phyloP scores from a whole-genome alignment of 2,113 vertebrate species.

The Tautogolabrus adspersus region DNA sequence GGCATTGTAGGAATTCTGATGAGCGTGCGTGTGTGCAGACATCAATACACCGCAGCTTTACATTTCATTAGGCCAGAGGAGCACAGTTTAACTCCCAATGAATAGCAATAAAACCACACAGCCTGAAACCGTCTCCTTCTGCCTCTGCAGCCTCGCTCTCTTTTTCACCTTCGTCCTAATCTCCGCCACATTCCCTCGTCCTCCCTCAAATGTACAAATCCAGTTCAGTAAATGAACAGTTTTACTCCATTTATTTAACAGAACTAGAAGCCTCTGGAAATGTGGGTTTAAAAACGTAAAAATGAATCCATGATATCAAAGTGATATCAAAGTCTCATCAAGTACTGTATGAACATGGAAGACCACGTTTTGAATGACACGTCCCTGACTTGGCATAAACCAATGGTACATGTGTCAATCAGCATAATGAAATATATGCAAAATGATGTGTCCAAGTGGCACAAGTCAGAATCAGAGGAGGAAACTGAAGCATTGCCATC shows the following conservation, averaged over 20 bases:
- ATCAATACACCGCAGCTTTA: constrained; percentile 76
- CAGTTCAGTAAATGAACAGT: constrained; percentile 29
- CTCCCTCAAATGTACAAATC: constrained; percentile 33
- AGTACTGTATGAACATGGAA: not conserved
- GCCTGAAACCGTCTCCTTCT: constrained; percentile 50
- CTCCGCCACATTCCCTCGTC: not conserved
- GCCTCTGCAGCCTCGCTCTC: constrained; percentile 28
- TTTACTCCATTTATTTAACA: constrained; percentile 21
- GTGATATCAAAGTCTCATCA: not conserved
- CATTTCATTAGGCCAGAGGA: constrained; percentile 79
- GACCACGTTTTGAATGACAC: not conserved
- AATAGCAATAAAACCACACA: constrained; percentile 76
- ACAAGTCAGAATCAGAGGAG: not conserved
- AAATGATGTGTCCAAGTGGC: not conserved
- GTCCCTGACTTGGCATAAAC: not conserved
- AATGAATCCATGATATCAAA: not conserved
- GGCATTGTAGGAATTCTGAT: constrained; percentile 67
- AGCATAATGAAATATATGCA: not conserved
- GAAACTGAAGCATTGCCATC: not conserved
- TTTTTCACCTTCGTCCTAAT: constrained; percentile 30
- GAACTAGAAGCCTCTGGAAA: not conserved
- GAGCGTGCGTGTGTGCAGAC: constrained; percentile 41
- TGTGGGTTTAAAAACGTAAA: not conserved
- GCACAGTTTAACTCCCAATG: constrained; percentile 78
- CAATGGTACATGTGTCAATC: not conserved